A percentile compares a stretch with the other conserved stretches of the same genome.
These are phyloP conservation scores for Atherinomorus stipes DNA, from an alignment of 2,113 vertebrate genomes.

Conservation along the genomic window DNA sequence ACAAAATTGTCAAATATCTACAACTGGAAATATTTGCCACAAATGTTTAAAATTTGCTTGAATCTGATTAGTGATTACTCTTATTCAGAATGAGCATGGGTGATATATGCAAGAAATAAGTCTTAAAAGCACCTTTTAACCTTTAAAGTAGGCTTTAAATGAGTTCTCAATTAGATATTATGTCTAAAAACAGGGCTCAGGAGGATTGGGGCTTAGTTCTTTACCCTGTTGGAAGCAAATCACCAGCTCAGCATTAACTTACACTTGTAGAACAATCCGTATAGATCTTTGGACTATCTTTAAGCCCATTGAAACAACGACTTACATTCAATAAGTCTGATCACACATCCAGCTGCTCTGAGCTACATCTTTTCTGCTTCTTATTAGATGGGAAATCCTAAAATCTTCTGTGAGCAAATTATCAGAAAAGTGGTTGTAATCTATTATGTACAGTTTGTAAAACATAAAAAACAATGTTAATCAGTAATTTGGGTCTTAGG, in stretches of 20 bases:
- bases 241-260: neutral
- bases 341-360: neutral
- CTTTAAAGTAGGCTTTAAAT: neutral
- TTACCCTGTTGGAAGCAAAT: neutral
- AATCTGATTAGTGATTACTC: too few species aligned
- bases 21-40: too few species aligned
- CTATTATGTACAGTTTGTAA: neutral
- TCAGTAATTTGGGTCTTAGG: neutral
- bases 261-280: neutral
- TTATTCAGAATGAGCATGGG: too few species aligned
- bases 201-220: neutral
- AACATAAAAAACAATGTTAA: neutral
- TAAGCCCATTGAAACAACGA: neutral
- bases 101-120: neutral
- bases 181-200: neutral
- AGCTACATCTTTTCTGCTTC: neutral
- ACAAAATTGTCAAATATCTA: too few species aligned
- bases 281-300: neutral
- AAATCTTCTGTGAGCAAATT: neutral
- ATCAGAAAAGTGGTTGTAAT: neutral
- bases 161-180: neutral
- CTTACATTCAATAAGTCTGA: neutral
- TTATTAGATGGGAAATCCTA: neutral
- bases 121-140: neutral
- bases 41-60: too few species aligned